Conservation (phyloP, 1,140 invertebrate species). For the Onthophagus taurus region DNA sequence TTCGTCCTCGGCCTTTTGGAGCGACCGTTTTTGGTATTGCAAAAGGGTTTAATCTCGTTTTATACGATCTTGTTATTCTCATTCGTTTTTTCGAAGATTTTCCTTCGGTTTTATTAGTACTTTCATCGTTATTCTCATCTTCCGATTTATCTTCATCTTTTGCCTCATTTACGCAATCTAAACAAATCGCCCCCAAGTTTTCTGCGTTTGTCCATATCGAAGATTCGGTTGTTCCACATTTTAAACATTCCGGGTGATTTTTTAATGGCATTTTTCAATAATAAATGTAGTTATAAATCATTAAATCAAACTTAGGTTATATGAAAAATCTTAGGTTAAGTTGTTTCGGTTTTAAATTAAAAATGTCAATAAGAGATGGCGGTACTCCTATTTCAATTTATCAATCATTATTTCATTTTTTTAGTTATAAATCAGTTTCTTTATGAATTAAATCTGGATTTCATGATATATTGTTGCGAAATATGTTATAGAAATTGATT, state of each 20-base stretch:
- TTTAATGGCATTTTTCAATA: conserved; percentile 54
- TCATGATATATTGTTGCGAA: no score
- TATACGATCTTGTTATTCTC: conserved; percentile 46
- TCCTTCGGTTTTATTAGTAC: conserved; percentile 34
- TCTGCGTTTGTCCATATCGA: conserved; percentile 52
- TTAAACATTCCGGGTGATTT: conserved; percentile 49
- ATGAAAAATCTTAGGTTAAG: no score
- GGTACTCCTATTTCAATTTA: no score
- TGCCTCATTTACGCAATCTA: conserved; percentile 45
- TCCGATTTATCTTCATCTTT: conserved; percentile 29
- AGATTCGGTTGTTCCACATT: conserved; percentile 49
- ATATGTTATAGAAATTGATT: no score
- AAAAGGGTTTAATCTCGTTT: conserved; percentile 37
- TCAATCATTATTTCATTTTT: no score
- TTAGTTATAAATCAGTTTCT: no score
- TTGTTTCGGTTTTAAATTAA: no score
- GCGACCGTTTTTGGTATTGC: conserved; percentile 39
- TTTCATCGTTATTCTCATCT: conserved; percentile 35
- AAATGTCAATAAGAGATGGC: no score
- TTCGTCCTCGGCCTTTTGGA: conserved; percentile 61
- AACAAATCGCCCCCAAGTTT: conserved; percentile 51
- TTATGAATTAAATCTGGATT: no score
- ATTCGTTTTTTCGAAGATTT: conserved; percentile 42
- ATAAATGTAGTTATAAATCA: no score
- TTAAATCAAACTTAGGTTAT: no score